Evolutionary conservation across 2,113 vertebrate species (phyloP).

Genomic region (Mesoclemmys tuberculata): DNA sequence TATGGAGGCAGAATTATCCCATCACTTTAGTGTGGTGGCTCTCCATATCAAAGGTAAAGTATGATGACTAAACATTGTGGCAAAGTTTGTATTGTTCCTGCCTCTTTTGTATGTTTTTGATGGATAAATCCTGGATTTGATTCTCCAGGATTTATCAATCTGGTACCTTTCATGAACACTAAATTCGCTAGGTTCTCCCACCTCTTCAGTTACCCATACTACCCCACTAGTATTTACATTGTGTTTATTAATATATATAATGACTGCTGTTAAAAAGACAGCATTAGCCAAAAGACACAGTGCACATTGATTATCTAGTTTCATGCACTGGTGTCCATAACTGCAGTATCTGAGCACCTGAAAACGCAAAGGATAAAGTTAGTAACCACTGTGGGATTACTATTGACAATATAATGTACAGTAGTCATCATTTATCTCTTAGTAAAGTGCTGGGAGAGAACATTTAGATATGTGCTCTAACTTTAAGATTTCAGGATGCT

Average conservation of each 20-base stretch:
- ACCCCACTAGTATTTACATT: neutral
- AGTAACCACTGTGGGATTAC: neutral
- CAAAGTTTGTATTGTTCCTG: neutral
- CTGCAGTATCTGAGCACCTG: slow-evolving; percentile 38
- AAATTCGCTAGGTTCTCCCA: neutral
- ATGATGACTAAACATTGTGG: slow-evolving; percentile 27
- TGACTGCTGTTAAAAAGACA: neutral
- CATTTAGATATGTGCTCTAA: neutral
- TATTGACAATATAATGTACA: slow-evolving; percentile 6
- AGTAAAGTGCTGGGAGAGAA: neutral
- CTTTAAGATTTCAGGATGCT: neutral
- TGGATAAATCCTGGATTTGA: neutral
- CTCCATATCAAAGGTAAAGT: neutral
- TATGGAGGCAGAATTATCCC: neutral
- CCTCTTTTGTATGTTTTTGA: neutral
- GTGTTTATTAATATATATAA: neutral
- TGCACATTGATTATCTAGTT: neutral
- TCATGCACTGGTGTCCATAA: neutral
- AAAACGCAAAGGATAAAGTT: neutral
- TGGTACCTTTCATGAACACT: neutral
- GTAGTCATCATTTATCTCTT: neutral
- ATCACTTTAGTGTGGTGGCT: neutral
- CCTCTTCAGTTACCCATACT: neutral
- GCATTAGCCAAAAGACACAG: neutral
- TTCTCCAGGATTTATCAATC: rapidly evolving